Base-by-base conservation (phyloP, 1,140 invertebrate genomes). In the Saccostrea cuccullata region DNA sequence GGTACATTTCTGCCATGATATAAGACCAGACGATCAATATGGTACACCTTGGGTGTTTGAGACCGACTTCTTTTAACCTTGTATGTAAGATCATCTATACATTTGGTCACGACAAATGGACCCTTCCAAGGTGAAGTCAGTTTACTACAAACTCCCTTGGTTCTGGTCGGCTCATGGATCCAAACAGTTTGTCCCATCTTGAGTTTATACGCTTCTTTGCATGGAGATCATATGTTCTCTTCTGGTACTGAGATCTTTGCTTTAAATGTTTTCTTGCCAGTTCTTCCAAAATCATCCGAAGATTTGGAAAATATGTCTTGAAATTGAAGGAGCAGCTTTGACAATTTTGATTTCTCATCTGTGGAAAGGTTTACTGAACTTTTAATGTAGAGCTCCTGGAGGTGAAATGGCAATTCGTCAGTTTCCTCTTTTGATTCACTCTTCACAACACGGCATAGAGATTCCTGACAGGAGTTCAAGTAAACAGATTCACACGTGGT, bases 81-180 rank as follows among this genome's bases (percentile, higher is more conserved):
- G 73, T 56, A 26, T 87, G 30, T 86, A 55, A 88, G 15, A 55
- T 88, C 88, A 60, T 89, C 77, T 13, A 89, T 85, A 26, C 56
- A 86, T 82, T 84, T 86, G 2, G 83, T 55, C 60, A 91, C 64
- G 0, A 90, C 13, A 67, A 36, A 91, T 17, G 89, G 85, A 15
- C 88, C 90, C 55, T 90, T 89, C 88, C 91, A 90, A 55, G 82
- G 56, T 20, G 55, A 84, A 13, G 73, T 86, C 13, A 91, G 55
- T 23, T 91, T 90, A 23, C 23, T 30, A 82, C 91, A 90, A 6
- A 91, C 90, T n/a, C 87, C 90, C 23, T 55, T 30, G 60, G 87
- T 89, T 55, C 56, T 82, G 17, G 30, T 0, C 55, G 85, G 86
- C 58, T 91, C 82, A 82, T 88, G 82, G 2, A 89, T 11, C 90